Conservation (phyloP, 2,888 invertebrate genomes). For the Tetragonisca angustula region DNA sequence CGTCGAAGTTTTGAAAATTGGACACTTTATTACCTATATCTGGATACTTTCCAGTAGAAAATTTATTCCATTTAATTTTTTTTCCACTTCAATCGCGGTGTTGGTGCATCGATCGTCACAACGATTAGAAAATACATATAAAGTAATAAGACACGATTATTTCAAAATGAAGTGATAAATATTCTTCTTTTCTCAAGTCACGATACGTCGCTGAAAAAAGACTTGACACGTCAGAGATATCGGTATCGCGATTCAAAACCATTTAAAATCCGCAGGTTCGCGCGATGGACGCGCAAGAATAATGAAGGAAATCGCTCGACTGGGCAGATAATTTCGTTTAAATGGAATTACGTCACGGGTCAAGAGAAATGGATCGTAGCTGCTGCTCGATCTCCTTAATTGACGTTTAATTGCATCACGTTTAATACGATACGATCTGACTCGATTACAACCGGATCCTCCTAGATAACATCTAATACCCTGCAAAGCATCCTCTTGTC, state of each 20-base stretch:
- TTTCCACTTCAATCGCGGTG: no score
- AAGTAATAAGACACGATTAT: background rate
- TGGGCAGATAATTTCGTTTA: constrained; percentile 14
- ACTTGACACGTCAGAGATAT: background rate
- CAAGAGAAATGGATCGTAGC: constrained; percentile 23
- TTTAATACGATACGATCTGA: constrained; percentile 29
- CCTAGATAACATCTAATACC: background rate
- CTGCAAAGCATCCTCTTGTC: background rate
- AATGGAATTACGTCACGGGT: constrained; percentile 9
- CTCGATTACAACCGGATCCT: constrained; percentile 1
- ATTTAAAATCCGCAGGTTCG: background rate
- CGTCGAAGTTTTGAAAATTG: background rate
- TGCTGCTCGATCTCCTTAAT: constrained; percentile 10
- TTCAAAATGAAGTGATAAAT: background rate
- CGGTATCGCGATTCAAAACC: background rate
- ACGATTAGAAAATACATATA: background rate
- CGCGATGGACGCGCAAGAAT: background rate
- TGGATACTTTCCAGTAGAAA: background rate
- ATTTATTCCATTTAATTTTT: background rate
- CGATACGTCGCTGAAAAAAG: background rate
- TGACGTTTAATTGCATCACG: constrained; percentile 14
- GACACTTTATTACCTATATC: background rate
- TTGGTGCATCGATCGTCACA: background rate
- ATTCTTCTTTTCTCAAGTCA: background rate
- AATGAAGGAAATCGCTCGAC: constrained; percentile 6